Evolutionary conservation across 2,113 vertebrate species (phyloP), one percentile per base, ranked within the genome.

Genomic region (Embiotoca jacksoni): DNA sequence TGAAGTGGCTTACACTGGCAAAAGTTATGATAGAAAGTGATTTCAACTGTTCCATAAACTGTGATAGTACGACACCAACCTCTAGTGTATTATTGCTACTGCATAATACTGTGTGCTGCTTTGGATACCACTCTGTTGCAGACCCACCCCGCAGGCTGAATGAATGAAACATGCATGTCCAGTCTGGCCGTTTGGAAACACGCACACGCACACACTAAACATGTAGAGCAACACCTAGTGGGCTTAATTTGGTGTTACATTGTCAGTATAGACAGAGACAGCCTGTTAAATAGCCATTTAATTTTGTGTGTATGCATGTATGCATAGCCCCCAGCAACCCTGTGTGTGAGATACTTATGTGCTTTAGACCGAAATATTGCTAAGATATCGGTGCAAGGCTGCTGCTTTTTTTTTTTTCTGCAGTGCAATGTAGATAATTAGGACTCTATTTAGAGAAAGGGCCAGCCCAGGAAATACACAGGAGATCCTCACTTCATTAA

Each of bases 401-500:
- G 59, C 58, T 68, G 57, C 72, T 72, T 81, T 79, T 83, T 77
- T n/a, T n/a, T 30, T 58, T 53, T 80, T 63, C 58, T 78, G 72
- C 71, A 75, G 65, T 41, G 76, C 88, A 78, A 84, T 82, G 81
- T 75, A 87, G 92, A 92, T 94, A 93, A 94, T 94, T 94, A 94
- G 92, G 89, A 73, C 78, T 92, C 91, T 93, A 94, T 94, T 94
- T 94, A 92, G 91, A 91, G 93, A 89, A 80, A 85, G 73, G 89
- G 80, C 81, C 88, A 88, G 87, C 89, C 83, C 85, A 81, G 83
- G 81, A 92, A 92, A 93, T 89, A 90, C 89, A 84, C 90, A 87
- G 73, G 91, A 94, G 94, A 92, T 78, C 80, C 87, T 90, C 81
- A 86, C 88, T 91, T 94, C 90, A 93, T 95, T 95, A 94, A 93